A percentile compares a stretch with the other conserved stretches of the same genome.
phyloP scores from a whole-genome alignment of 2,113 vertebrate species.

The Numida meleagris region DNA sequence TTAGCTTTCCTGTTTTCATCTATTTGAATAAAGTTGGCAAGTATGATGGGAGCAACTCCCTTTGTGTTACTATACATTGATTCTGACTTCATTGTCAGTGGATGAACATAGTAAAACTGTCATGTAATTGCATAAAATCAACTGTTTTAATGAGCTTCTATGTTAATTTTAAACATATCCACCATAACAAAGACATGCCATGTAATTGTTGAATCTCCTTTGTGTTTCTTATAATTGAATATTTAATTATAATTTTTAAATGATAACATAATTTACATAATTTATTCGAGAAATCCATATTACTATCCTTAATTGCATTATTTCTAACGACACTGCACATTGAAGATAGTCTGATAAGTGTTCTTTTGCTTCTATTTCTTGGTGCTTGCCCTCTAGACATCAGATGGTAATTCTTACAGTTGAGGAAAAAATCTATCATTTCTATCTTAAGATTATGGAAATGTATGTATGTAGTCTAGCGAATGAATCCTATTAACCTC shows the following conservation, averaged over 20 bases:
- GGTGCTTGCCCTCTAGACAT: not conserved
- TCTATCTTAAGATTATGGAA: not conserved
- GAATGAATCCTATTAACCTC: constrained; percentile 43
- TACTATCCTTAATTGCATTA: constrained; percentile 51
- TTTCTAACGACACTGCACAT: constrained; percentile 27
- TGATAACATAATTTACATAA: constrained; percentile 42
- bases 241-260: constrained; percentile 53
- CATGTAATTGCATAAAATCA: constrained; percentile 39
- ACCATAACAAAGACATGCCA: constrained; percentile 59
- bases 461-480: not conserved
- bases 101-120: constrained; percentile 9
- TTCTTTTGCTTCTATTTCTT: not conserved
- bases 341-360: constrained; percentile 33
- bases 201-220: constrained; percentile 50
- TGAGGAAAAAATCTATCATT: not conserved
- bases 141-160: constrained; percentile 42
- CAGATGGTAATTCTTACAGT: constrained; percentile 16
- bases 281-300: constrained; percentile 7
- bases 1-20: not conserved
- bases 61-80: not conserved
- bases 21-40: not conserved
- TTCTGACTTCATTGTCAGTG: not conserved
- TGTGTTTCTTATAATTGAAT: constrained; percentile 51
- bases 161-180: constrained; percentile 58
- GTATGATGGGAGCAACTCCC: not conserved